phyloP scores from a whole-genome alignment of 2,888 invertebrate genomes.

The Phaedon cochleariae region DNA sequence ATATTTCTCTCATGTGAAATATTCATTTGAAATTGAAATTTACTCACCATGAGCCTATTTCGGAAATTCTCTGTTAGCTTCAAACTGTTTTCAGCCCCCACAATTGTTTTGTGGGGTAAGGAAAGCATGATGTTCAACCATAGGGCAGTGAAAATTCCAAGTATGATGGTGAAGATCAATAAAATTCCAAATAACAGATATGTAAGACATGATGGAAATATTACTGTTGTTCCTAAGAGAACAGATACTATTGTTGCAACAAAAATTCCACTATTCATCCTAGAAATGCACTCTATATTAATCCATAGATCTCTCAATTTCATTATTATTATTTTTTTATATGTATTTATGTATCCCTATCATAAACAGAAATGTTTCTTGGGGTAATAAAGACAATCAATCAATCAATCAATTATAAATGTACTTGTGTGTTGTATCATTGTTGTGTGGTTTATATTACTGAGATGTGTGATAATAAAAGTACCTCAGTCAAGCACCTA shows the following conservation, averaged over 20 bases:
- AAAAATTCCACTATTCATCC: conserved; percentile 41
- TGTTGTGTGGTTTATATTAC: no score
- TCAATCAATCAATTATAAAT: no score
- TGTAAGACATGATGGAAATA: conserved; percentile 50
- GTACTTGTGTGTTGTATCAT: no score
- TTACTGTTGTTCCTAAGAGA: conserved; percentile 36
- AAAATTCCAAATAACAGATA: conserved; percentile 48
- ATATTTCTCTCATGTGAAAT: background rate
- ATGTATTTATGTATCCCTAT: no score
- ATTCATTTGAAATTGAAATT: background rate
- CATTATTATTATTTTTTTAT: no score
- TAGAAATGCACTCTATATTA: conserved; percentile 10
- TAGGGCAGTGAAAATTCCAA: conserved; percentile 63
- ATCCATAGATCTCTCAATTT: no score
- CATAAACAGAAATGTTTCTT: no score
- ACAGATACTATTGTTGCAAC: conserved; percentile 24
- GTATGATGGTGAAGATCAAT: conserved; percentile 47
- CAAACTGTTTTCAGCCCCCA: conserved; percentile 68
- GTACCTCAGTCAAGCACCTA: no score
- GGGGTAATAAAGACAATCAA: no score
- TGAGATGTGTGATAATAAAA: no score
- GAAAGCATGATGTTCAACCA: conserved; percentile 73
- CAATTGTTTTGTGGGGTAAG: conserved; percentile 70
- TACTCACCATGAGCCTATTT: conserved; percentile 68
- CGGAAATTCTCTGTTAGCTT: conserved; percentile 70